Conservation (phyloP, 1,140 invertebrate genomes). For the Paralvinella palmiformis region DNA sequence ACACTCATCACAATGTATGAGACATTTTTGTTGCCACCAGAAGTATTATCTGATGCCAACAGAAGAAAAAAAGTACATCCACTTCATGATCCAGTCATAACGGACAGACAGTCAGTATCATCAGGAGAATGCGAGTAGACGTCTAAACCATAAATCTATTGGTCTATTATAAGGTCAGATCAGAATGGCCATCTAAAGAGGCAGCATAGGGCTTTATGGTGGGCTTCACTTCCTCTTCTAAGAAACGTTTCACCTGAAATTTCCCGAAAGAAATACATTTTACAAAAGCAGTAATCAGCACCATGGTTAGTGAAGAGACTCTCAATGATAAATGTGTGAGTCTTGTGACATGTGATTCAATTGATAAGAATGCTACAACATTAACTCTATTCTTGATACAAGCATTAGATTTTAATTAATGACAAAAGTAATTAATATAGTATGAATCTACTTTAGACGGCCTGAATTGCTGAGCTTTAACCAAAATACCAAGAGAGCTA, state of each 20-base stretch:
- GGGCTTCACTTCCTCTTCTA: slow-evolving; percentile 57
- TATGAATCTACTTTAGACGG: too few relatives aligned
- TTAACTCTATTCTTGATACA: neutral
- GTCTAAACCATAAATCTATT: too few relatives aligned
- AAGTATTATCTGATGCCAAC: too few relatives aligned
- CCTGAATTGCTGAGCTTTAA: too few relatives aligned
- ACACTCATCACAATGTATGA: too few relatives aligned
- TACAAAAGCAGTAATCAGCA: too few relatives aligned
- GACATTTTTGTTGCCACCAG: too few relatives aligned
- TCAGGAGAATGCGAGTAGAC: too few relatives aligned
- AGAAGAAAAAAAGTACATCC: too few relatives aligned
- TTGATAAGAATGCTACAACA: neutral
- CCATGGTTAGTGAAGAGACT: neutral
- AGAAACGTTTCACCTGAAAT: slow-evolving; percentile 38
- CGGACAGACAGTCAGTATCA: too few relatives aligned
- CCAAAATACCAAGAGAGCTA: too few relatives aligned
- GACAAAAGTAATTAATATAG: neutral
- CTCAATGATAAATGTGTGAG: neutral
- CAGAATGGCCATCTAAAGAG: slow-evolving; percentile 23
- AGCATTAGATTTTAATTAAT: neutral
- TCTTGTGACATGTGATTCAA: neutral
- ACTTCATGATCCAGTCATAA: too few relatives aligned
- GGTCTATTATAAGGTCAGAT: slow-evolving; percentile 14
- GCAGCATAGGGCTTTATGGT: slow-evolving; percentile 61
- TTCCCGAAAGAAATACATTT: slow-evolving; percentile 9